phyloP scores from a whole-genome alignment of 2,797 vertebrate genomes.

The Pseudotriccus pelzelni region DNA sequence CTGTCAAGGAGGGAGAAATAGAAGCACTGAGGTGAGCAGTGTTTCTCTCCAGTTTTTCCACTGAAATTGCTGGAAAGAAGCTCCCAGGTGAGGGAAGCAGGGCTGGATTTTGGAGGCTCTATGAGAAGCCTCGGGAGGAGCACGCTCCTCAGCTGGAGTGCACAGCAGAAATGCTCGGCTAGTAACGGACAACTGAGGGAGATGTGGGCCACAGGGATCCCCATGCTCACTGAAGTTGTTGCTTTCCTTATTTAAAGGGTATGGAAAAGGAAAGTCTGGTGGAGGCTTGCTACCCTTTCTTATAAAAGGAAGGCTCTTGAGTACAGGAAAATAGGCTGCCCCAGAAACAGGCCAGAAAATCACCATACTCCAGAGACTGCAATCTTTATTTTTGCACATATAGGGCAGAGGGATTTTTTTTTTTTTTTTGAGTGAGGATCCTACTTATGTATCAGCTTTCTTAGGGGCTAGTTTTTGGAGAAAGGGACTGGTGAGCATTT shows the following conservation, averaged over 20 bases:
- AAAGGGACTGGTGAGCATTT: not conserved
- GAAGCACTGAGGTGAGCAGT: not conserved
- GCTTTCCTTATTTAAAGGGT: not conserved
- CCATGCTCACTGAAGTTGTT: not conserved
- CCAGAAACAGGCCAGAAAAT: constrained; percentile 42
- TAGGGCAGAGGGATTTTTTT: not conserved
- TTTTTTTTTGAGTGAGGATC: not conserved
- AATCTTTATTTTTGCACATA: constrained; percentile 31
- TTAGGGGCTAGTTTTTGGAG: not conserved
- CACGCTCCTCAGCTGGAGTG: not conserved
- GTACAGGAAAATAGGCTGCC: constrained; percentile 35
- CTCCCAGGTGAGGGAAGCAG: not conserved
- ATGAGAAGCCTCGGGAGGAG: not conserved
- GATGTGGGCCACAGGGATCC: not conserved
- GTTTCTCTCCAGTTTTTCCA: not conserved
- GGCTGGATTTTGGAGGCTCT: not conserved
- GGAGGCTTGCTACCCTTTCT: not conserved
- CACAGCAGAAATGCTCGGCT: not conserved
- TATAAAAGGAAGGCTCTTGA: not conserved
- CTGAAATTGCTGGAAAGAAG: not conserved
- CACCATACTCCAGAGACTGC: not conserved
- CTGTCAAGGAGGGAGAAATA: constrained; percentile 23
- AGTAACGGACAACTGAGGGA: accelerated
- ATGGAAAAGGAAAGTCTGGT: not conserved
- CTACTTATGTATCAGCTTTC: not conserved